phyloP scores from a whole-genome alignment of 2,888 invertebrate species.

The Drosophila quinaria region DNA sequence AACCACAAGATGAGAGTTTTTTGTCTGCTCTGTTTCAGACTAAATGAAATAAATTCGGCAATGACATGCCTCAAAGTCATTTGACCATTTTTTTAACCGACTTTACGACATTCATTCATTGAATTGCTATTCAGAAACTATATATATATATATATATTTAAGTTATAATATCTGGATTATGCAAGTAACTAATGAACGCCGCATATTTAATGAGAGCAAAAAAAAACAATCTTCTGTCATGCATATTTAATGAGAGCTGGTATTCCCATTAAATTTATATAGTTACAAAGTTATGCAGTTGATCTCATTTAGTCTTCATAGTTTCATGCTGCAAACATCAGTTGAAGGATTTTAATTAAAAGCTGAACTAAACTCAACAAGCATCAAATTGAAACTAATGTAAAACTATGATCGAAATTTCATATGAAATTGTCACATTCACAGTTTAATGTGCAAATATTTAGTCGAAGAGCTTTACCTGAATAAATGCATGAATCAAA shows the following conservation, averaged over 20 bases:
- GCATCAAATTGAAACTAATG: neutral
- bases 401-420: neutral
- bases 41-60: conserved; percentile 50
- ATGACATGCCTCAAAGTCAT: conserved; percentile 37
- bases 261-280: conserved; percentile 28
- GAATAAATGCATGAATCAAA: neutral
- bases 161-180: conserved; percentile 16
- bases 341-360: neutral
- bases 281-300: conserved; percentile 29
- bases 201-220: conserved; percentile 38
- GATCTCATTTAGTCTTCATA: conserved; percentile 6
- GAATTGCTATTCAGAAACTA: neutral
- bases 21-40: neutral
- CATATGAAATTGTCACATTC: too few species aligned
- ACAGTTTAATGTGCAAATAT: too few species aligned
- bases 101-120: neutral
- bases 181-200: conserved; percentile 27
- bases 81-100: conserved; percentile 29
- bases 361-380: neutral
- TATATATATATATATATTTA: neutral
- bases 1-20: conserved; percentile 12
- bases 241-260: conserved; percentile 59
- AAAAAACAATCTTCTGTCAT: conserved; percentile 33
- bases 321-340: neutral
- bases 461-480: neutral